A percentile compares a stretch with the other conserved stretches of the same genome.
Conservation (phyloP, 2,113 vertebrate species). For the Microtus oregoni region DNA sequence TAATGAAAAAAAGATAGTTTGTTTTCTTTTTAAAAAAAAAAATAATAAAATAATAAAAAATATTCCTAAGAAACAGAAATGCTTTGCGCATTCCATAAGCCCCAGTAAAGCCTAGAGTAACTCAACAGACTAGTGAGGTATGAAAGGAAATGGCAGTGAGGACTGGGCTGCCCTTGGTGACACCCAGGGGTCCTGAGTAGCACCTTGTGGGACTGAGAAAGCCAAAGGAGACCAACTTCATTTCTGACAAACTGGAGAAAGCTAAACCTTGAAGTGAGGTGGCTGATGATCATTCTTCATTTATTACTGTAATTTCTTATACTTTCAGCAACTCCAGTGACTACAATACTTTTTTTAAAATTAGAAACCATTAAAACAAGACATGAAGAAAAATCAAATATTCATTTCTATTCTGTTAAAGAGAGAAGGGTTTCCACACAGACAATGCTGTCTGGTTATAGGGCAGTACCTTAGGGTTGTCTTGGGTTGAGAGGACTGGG, state of each 20-base stretch:
- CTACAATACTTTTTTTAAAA: slow-evolving; percentile 1
- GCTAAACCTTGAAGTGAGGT: background rate
- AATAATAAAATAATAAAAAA: background rate
- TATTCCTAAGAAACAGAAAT: background rate
- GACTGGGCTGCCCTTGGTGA: background rate
- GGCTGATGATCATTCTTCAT: background rate
- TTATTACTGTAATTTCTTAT: background rate
- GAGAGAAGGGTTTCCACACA: background rate
- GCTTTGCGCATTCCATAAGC: background rate
- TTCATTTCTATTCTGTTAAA: background rate
- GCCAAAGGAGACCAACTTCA: background rate
- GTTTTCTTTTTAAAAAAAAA: too few relatives aligned
- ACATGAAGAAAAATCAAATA: background rate
- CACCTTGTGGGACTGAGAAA: background rate
- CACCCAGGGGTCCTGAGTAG: background rate
- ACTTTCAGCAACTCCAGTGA: background rate
- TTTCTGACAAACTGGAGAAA: background rate
- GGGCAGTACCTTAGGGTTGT: background rate
- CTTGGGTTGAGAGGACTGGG: background rate
- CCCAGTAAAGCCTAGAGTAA: background rate
- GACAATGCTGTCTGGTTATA: background rate
- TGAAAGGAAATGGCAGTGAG: background rate
- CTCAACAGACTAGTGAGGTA: background rate
- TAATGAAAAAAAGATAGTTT: too few relatives aligned
- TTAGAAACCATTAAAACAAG: background rate